Evolutionary conservation across 2,113 vertebrate genomes (phyloP), one percentile per base, ranked within the genome.

Genomic region (Notothenia coriiceps): DNA sequence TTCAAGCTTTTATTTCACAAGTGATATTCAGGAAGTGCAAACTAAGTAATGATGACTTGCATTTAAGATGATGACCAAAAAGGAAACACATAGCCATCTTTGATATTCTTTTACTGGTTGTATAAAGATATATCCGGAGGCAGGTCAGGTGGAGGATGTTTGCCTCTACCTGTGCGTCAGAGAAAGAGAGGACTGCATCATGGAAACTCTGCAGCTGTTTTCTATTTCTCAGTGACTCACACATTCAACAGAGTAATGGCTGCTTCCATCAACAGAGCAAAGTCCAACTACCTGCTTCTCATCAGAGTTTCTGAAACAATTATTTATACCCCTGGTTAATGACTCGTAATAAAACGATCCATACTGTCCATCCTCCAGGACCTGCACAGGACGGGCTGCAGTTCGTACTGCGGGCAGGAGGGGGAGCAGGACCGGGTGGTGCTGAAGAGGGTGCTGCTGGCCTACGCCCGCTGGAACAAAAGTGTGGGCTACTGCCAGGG

Each of bases 381-480:
- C 70, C 89, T 95, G 15, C 94, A 94, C 88, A 79, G 93, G 63
- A 94, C 93, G 0, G 93, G 93, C 59, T 94, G 92, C 86, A 94
- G 93, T 64, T 94, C 92, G 6, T 94, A 92, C 60, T 91, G 92
- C 2, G 93, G 93, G 75, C 93, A 94, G 84, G 93, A 94, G 89
- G 89, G 89, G 22, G 93, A 94, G 89, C 91, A 91, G 86, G 93
- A 94, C 88, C 10, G 93, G 56, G 93, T 94, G 82, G 93, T 94
- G 77, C 89, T 94, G 81, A 94, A 94, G 84, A 77, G 93, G 74
- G 92, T 94, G 62, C 85, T 94, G 75, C 81, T 94, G 2, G 93
- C 93, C 0, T 94, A 91, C 14, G 93, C 93, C 20, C 93, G 93
- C 84, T 94, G 93, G 93, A 93, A 94, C 56, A 94, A 94, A 65